Evolutionary conservation across 2,113 vertebrate genomes (phyloP), one percentile per base, ranked within the genome.

Genomic region (Bos taurus): DNA sequence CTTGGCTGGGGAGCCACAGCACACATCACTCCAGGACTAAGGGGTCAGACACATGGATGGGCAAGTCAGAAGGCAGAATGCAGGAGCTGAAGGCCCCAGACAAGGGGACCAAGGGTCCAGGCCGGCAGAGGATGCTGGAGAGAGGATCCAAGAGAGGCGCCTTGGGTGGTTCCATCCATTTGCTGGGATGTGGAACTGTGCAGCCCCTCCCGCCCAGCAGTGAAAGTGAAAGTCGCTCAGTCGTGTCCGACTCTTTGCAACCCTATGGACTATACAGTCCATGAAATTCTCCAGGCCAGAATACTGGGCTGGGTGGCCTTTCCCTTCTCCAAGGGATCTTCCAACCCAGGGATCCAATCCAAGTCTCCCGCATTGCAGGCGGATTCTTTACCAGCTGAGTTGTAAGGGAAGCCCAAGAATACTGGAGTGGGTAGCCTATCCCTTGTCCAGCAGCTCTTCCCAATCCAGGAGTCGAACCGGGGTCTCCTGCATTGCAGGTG

Each of bases 241-340:
- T 6, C 0, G 1, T 6, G n/a, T 23, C n/a, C 0, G 2, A 74
- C n/a, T 74, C n/a, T 71, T 71, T 74, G 67, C n/a, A 40, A 74
- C 19, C 19, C 67, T 23, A 74, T 74, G 67, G 67, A 40, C 67
- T 40, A 40, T 40, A 74, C 10, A 40, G 67, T 40, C n/a, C n/a
- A 23, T 40, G 67, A n/a, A 74, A 74, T 23, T 74, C 67, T 74
- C 10, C 36, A 74, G 67, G 67, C 67, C n/a, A 74, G 67, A 40
- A 74, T 74, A 74, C n/a, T 40, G 67, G 67, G 40, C 19, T 74
- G 67, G 19, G 67, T 74, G 40, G 67, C 67, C 67, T 74, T 40
- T 74, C 67, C n/a, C n/a, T 40, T 74, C n/a, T 13, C n/a, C n/a
- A 74, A n/a, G n/a, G 64, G n/a, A 71, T 71, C 67, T 71, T 71